Percentiles rank a stretch among this genome's conserved stretches.
These are phyloP conservation scores for Caradrina kadenii DNA, from an alignment of 2,888 invertebrate species.

Conservation along the genomic window DNA sequence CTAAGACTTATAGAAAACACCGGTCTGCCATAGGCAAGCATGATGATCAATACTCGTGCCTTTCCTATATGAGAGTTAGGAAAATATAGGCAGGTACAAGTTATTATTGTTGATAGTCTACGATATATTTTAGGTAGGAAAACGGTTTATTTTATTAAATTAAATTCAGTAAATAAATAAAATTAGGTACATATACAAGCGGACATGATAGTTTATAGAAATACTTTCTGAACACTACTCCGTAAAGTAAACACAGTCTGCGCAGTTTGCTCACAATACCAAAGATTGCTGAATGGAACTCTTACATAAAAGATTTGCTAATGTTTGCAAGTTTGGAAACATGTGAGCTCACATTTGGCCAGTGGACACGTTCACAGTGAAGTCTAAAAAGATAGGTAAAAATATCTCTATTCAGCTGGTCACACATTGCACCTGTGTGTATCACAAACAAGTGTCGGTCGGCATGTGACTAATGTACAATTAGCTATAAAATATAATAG, in stretches of 20 bases:
- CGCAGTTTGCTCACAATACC: no score
- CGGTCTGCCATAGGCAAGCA: no score
- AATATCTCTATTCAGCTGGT: not conserved
- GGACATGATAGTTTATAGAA: not conserved
- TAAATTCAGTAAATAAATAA: no score
- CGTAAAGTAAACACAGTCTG: not conserved
- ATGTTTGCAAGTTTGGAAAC: not conserved
- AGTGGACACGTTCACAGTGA: not conserved
- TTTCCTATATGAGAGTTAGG: no score
- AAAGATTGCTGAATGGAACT: not conserved
- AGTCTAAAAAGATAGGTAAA: not conserved
- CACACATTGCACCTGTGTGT: constrained; percentile 25
- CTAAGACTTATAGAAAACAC: no score
- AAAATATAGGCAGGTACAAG: no score
- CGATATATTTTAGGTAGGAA: no score
- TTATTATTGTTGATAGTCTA: no score
- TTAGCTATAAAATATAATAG: constrained; percentile 56
- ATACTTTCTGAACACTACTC: not conserved
- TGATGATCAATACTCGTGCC: no score
- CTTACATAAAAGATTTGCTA: constrained; percentile 1
- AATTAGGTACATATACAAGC: no score
- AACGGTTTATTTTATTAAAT: no score
- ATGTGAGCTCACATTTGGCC: not conserved
- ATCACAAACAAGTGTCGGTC: constrained; percentile 43
- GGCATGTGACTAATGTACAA: constrained; percentile 53